phyloP scores from a whole-genome alignment of 2,888 invertebrate species.

The Dysmachus trigonus region DNA sequence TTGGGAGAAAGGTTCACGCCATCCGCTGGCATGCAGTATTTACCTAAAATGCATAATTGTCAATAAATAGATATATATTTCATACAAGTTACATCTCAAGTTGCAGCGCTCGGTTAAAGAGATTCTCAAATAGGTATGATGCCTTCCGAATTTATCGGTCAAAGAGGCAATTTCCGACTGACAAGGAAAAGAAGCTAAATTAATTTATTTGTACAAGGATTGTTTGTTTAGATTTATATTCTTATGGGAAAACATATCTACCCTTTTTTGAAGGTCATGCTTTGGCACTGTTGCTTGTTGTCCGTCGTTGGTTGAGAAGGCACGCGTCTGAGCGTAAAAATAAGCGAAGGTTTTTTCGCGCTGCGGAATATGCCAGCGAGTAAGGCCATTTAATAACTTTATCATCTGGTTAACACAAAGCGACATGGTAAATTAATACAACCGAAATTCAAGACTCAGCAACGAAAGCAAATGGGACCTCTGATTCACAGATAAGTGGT shows the following conservation, averaged over 20 bases:
- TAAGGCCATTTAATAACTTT: neutral
- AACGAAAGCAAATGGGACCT: too few relatives aligned
- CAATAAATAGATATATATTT: neutral
- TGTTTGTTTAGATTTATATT: neutral
- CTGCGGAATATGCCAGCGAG: neutral
- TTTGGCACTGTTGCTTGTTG: neutral
- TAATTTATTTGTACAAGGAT: neutral
- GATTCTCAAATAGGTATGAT: constrained; percentile 93
- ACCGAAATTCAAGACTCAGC: neutral
- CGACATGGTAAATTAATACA: neutral
- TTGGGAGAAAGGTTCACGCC: constrained; percentile 87
- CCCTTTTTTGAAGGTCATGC: neutral
- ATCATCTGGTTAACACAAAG: neutral
- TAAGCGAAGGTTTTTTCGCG: neutral
- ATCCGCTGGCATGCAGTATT: constrained; percentile 98
- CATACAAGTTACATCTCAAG: constrained; percentile 83
- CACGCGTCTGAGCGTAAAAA: neutral
- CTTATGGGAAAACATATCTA: neutral
- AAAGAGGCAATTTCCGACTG: constrained; percentile 62
- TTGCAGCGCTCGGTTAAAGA: constrained; percentile 97
- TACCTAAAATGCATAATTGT: constrained; percentile 68
- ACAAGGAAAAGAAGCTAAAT: neutral
- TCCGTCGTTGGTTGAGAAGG: neutral
- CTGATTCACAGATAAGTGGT: too few relatives aligned
- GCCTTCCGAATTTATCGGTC: constrained; percentile 84